Evolutionary conservation across 1,140 invertebrate species (phyloP).

Genomic region (Ceratitis capitata): DNA sequence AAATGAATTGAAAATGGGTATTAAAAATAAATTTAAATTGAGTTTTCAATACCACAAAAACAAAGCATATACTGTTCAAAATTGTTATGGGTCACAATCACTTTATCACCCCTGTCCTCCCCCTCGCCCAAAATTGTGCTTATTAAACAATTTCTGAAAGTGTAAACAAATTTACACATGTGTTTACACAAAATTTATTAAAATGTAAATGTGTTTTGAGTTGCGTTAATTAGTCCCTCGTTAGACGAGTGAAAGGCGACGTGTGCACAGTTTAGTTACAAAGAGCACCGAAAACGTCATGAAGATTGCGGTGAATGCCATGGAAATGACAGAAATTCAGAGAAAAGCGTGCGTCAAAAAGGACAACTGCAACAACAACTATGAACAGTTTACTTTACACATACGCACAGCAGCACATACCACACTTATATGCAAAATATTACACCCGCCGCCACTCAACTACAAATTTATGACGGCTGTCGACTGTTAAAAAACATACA

Average conservation of each 20-base stretch:
- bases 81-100: too few relatives aligned
- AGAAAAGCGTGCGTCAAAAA: not conserved
- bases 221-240: conserved; percentile 21
- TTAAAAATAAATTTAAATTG: too few relatives aligned
- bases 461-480: conserved; percentile 28
- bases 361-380: not conserved
- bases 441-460: not conserved
- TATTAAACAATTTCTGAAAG: conserved; percentile 13
- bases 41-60: too few relatives aligned
- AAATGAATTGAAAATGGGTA: too few relatives aligned
- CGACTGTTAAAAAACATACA: not conserved
- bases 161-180: not conserved
- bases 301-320: not conserved
- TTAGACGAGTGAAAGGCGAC: not conserved
- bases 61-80: too few relatives aligned
- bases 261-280: not conserved
- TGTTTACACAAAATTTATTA: not conserved
- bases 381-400: not conserved
- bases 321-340: not conserved
- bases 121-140: not conserved
- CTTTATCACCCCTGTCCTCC: not conserved
- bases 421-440: not conserved
- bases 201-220: not conserved
- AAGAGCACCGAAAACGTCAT: too few relatives aligned
- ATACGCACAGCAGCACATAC: not conserved